Evolutionary conservation across 2,113 vertebrate genomes (phyloP).

Genomic region (Pyrgilauda ruficollis): DNA sequence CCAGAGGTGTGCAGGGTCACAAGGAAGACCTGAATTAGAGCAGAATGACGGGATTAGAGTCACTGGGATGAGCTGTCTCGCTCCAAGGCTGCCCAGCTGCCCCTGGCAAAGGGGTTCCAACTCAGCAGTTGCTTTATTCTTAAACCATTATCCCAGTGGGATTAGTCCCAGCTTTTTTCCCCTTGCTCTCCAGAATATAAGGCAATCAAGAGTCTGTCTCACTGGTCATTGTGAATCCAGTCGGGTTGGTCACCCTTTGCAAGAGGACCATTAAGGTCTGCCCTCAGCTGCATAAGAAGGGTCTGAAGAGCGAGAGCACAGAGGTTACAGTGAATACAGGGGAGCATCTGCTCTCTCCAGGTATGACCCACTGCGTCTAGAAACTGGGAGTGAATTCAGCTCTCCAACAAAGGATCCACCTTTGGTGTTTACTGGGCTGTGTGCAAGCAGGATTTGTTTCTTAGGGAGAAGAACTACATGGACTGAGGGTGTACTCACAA

Average conservation of each 20-base stretch:
- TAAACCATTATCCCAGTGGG: background rate
- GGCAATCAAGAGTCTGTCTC: background rate
- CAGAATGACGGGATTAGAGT: background rate
- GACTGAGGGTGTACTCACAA: background rate
- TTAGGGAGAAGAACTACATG: background rate
- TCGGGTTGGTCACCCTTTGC: background rate
- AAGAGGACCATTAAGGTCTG: background rate
- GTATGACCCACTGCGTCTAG: background rate
- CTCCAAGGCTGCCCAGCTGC: background rate
- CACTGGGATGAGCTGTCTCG: background rate
- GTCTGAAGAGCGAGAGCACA: background rate
- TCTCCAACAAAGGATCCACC: background rate
- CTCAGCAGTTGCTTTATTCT: background rate
- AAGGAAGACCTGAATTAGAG: constrained; percentile 6
- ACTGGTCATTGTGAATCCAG: background rate
- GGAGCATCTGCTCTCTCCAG: background rate
- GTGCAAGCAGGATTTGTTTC: background rate
- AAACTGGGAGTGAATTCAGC: background rate
- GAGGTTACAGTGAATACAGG: background rate
- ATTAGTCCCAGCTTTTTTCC: background rate
- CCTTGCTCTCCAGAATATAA: background rate
- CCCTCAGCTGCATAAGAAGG: accelerated
- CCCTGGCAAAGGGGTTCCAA: background rate
- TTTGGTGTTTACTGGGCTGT: background rate
- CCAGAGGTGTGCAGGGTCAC: background rate